These are phyloP conservation scores for Hemiprocne comata DNA, from an alignment of 2,113 vertebrate genomes.

Conservation along the genomic window DNA sequence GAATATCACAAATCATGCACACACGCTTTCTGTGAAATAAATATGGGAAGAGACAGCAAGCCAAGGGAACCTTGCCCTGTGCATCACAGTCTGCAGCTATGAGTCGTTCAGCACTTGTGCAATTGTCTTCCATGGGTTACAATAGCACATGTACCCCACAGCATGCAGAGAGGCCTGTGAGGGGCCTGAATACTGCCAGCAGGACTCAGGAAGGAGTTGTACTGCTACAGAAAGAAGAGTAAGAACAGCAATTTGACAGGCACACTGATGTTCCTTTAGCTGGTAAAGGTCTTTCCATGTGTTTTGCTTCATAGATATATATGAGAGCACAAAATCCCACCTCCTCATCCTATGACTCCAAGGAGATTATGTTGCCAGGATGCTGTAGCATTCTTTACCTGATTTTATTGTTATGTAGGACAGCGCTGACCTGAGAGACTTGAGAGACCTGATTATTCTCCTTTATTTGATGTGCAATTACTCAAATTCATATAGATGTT, in stretches of 20 bases:
- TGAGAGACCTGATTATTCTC: neutral
- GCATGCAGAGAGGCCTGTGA: neutral
- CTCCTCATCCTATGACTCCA: neutral
- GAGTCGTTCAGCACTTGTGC: neutral
- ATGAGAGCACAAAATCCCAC: neutral
- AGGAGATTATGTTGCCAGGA: neutral
- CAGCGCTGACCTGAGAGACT: neutral
- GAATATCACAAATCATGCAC: neutral
- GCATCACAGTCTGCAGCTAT: neutral
- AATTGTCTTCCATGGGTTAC: neutral
- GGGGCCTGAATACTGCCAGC: neutral
- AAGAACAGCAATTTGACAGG: neutral
- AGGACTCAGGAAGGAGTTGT: neutral
- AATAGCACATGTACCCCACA: fast-evolving
- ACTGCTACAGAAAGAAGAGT: neutral
- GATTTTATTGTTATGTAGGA: neutral
- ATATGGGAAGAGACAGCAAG: neutral
- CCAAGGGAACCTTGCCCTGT: neutral
- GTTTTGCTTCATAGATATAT: neutral
- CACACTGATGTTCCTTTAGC: neutral
- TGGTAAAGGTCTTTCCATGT: neutral
- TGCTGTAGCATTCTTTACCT: neutral
- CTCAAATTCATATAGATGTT: neutral
- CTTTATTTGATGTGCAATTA: neutral
- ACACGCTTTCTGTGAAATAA: neutral